Conservation (phyloP, 1,140 invertebrate genomes). For the Drosophila hydei region DNA sequence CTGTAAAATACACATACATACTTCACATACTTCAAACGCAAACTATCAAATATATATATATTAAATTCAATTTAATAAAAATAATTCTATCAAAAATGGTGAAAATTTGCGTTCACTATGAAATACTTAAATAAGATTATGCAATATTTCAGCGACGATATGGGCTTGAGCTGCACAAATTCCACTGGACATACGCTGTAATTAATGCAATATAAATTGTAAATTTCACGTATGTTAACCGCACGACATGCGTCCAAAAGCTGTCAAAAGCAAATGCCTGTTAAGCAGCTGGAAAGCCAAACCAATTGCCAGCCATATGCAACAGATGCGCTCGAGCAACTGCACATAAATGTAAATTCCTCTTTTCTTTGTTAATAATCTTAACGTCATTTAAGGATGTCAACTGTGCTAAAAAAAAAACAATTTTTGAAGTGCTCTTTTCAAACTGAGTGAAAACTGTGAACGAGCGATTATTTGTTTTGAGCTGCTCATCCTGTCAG, state of each 20-base stretch:
- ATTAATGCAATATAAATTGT: slow-evolving; percentile 17
- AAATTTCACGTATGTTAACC: not conserved
- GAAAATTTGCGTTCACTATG: too few relatives aligned
- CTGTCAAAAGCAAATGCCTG: not conserved
- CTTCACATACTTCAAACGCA: too few relatives aligned
- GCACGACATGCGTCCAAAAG: not conserved
- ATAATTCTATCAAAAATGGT: too few relatives aligned
- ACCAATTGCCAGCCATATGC: not conserved
- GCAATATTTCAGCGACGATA: too few relatives aligned
- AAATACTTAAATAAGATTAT: too few relatives aligned
- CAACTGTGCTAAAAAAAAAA: slow-evolving; percentile 33
- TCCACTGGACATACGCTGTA: not conserved
- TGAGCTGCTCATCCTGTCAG: slow-evolving; percentile 9
- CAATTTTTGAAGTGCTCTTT: slow-evolving; percentile 20
- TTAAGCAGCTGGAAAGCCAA: not conserved
- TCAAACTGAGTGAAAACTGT: slow-evolving; percentile 11
- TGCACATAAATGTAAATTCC: slow-evolving; percentile 1
- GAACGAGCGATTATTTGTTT: slow-evolving; percentile 16
- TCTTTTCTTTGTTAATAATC: not conserved
- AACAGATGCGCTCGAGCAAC: not conserved
- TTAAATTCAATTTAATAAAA: too few relatives aligned
- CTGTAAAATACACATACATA: too few relatives aligned
- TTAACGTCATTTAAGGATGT: slow-evolving; percentile 17
- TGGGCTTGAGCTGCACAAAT: not conserved
- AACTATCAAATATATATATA: too few relatives aligned